Base-by-base conservation (phyloP, 2,113 vertebrate species). In the Benitochromis conjunctus region DNA sequence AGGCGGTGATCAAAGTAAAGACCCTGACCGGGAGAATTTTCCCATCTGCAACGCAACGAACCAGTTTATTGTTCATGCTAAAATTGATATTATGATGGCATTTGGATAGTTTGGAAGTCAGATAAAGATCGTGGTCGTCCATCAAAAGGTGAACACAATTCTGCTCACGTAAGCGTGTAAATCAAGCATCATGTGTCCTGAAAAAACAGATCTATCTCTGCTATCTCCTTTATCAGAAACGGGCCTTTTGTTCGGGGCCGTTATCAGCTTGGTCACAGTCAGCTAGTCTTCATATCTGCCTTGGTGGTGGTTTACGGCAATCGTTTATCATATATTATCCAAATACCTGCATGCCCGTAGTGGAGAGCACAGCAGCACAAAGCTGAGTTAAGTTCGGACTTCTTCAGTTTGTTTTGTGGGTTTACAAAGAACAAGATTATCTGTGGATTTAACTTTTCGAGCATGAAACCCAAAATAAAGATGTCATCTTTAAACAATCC, bases 81-180 rank as follows among this genome's bases (percentile, higher is more conserved):
- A 86, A 91, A 85, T 48, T 92, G 89, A 91, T 83, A 85, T 82
- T 57, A 95, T 94, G 87, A 90, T 85, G 95, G 94, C 92, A 2
- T 92, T 90, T 79, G 84, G 91, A 92, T 92, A 74, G 88, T 92
- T 91, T 91, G 81, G 19, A 78, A 77, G 81, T 88, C 66, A 83
- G 94, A 94, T 95, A 93, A 92, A 83, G 80, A 91, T 91, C 91
- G 2, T 2, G 0, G 24, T 90, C 78, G 64, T 93, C 83, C 91
- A 93, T 93, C 86, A 92, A 31, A 83, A 94, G 74, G 21, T 89
- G 83, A 91, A 86, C 5, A 82, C 83, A 1, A 74, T 92, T 93
- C 54, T 90, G 69, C 66, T 84, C 69, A 71, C 4, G 54, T 62
- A 80, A 91, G 88, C 46, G 10, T 79, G 88, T 21, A 51, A 88